Base-by-base conservation (phyloP, 2,797 vertebrate species). In the Cetoscarus ocellatus region DNA sequence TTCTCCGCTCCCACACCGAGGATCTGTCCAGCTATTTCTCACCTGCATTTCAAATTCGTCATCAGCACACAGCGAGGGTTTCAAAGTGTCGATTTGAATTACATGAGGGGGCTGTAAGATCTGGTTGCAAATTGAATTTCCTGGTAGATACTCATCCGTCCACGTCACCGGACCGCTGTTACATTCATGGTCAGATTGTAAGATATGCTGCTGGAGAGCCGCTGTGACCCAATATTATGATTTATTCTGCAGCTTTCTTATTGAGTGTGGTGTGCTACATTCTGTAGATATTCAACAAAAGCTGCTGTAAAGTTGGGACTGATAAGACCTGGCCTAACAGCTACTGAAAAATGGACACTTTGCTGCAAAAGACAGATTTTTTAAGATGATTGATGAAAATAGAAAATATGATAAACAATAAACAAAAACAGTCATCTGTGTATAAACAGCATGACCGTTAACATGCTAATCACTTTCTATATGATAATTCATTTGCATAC, bases 11-110 rank as follows among this genome's bases (percentile, higher is more conserved):
- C 40, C 47, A 49, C 81, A 49, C 61, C 19, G 0, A 17, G 43
- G 69, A 82, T 58, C 67, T 7, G 43, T 77, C 53, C 81, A 79
- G 81, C 78, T 86, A 91, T 92, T 93, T 92, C 88, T 90, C 91
- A 90, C 90, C 86, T 84, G 54, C 52, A 7, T 77, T 75, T 82
- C 71, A 92, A 90, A 77, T 92, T 88, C 85, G 79, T 92, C 91
- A 90, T 85, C 79, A 47, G 19, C 85, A 75, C 68, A 80, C 77
- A 67, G 79, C 54, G 9, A 74, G 58, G 63, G 61, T 67, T 78
- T 76, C 63, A 61, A 85, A 79, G 82, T 73, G 88, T 82, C 71
- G 6, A 79, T 89, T 79, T 87, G 75, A 89, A 84, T 90, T 81
- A 85, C 84, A 74, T 13, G 50, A 57, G 75, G 61, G 52, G 70